Conservation (phyloP, 2,113 vertebrate species). For the Pseudolaguvia tuberculata region DNA sequence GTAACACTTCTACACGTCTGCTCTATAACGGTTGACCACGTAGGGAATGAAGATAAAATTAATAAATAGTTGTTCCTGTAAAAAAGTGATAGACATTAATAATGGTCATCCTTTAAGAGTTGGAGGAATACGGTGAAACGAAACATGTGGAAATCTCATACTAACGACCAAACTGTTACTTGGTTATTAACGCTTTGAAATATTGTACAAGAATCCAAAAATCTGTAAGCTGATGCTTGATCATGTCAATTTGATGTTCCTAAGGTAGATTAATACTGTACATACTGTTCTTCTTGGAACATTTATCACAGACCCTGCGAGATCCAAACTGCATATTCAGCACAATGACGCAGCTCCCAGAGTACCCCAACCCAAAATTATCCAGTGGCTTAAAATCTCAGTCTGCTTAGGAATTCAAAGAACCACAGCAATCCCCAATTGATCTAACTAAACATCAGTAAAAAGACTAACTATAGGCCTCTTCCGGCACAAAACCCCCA, state of each 20-base stretch:
- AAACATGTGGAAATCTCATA: neutral
- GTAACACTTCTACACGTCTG: neutral
- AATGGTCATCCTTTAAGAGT: neutral
- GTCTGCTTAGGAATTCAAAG: neutral
- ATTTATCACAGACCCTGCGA: neutral
- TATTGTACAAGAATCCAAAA: neutral
- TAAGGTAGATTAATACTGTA: neutral
- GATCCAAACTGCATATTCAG: neutral
- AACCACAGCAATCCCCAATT: neutral
- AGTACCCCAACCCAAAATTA: neutral
- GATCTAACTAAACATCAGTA: neutral
- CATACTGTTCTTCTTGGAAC: neutral
- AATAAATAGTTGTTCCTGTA: neutral
- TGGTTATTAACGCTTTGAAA: neutral
- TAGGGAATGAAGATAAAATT: neutral
- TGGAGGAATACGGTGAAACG: neutral
- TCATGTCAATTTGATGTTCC: constrained; percentile 11
- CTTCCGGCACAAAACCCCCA: neutral
- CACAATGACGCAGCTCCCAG: neutral
- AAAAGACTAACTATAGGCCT: constrained; percentile 3
- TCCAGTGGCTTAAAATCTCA: neutral
- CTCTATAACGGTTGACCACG: neutral
- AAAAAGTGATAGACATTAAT: neutral
- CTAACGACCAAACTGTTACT: constrained; percentile 6
- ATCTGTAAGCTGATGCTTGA: constrained; percentile 1